A percentile compares a stretch with the other conserved stretches of the same genome.
These are phyloP conservation scores for Proales similis DNA, from an alignment of 1,140 invertebrate species.

Conservation along the genomic window DNA sequence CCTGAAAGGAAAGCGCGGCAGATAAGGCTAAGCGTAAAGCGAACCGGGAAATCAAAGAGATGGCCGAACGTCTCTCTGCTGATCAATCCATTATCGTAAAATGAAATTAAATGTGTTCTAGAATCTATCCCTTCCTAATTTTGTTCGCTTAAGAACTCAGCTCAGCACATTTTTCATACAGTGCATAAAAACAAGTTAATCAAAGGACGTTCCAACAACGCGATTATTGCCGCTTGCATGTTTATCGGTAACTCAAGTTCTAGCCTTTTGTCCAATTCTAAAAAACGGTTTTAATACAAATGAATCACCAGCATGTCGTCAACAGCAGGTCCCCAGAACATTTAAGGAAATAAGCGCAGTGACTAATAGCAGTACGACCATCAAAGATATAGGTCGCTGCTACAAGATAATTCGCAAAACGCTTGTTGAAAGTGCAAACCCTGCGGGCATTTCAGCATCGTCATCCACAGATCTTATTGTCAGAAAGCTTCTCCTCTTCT, in stretches of 20 bases:
- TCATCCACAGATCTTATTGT: constrained; percentile 1
- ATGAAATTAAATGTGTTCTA: not conserved
- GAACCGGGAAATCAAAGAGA: constrained; percentile 18
- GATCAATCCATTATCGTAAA: constrained; percentile 30
- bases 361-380: constrained; percentile 48
- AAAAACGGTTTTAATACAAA: not conserved
- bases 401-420: constrained; percentile 86
- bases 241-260: constrained; percentile 64
- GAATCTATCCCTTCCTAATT: not conserved
- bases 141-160: constrained; percentile 30
- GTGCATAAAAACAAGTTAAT: constrained; percentile 82
- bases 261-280: not conserved
- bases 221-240: constrained; percentile 93
- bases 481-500: constrained; percentile 4
- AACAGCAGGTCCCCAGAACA: constrained; percentile 94
- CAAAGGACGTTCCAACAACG: constrained; percentile 88
- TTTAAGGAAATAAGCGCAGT: constrained; percentile 68
- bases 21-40: constrained; percentile 31
- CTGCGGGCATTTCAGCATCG: not conserved
- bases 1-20: constrained; percentile 4
- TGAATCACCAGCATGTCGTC: constrained; percentile 68
- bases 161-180: constrained; percentile 35
- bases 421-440: constrained; percentile 61
- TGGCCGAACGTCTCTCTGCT: constrained; percentile 26
- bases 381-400: constrained; percentile 96